Evolutionary conservation across 2,113 vertebrate genomes (phyloP), one percentile per base, ranked within the genome.

Genomic region (Labeo rohita): DNA sequence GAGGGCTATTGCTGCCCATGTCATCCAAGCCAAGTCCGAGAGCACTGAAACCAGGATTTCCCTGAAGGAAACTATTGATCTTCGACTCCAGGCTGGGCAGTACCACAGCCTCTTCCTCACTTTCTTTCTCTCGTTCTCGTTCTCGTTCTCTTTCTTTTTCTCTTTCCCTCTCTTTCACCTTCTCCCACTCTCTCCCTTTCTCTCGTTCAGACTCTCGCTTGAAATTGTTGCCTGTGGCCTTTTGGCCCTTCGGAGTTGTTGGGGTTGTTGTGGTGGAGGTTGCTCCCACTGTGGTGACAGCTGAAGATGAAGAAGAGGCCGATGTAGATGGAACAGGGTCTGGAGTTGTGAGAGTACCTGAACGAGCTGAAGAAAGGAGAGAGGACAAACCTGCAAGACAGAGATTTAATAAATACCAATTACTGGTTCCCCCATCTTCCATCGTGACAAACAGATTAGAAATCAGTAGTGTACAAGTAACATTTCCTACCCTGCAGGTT

Each of bases 61-160:
- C 98, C 94, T 98, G 98, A 88, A 99, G 88, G 92, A 99, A 99
- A 88, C 97, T 99, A 93, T 99, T 98, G 84, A 99, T 99, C 93
- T 99, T 99, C 86, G 98, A 97, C 90, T 99, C 98, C 90, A 99
- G 90, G 80, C 98, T 99, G 2, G 95, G 95, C 0, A 96, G 95
- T 74, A 96, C 95, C 21, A 95, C 92, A 2, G 95, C 92, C 87
- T 88, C 90, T 80, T 36, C 88, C 91, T 84, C 52, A 36, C 77
- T 21, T 54, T 80, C 81, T 16, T 39, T 65, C 8, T 85, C 78
- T 70, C 90, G 92, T 88, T 87, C 90, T 85, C 23, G 88, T 89
- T 85, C 78, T 70, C 90, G 92, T 88, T 87, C 90, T 85, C 23
- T 88, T 89, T 88, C 91, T 87, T 80, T 92, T 90, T 90, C 85